Percentiles rank a stretch among this genome's conserved stretches.
Conservation (phyloP, 2,797 vertebrate genomes). For the Heteromormyrus szaboi region DNA sequence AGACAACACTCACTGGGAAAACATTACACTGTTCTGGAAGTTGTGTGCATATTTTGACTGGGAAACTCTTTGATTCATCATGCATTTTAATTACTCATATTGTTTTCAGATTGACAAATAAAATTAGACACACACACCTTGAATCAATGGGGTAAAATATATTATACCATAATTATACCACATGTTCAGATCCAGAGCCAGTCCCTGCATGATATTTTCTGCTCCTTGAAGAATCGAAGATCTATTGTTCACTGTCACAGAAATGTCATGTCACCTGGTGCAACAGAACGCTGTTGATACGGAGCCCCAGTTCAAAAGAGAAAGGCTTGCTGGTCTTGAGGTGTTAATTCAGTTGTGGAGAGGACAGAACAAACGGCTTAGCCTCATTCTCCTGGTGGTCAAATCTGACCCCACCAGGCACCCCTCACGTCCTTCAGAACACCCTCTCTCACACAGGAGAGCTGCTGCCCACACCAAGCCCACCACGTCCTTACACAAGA, state of each 20-base stretch:
- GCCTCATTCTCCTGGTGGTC: not conserved
- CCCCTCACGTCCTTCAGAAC: not conserved
- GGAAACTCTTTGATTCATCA: not conserved
- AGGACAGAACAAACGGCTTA: not conserved
- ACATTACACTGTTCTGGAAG: not conserved
- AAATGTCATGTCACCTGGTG: not conserved
- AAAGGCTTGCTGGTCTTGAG: not conserved
- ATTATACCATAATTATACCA: not conserved
- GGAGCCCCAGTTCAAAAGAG: not conserved
- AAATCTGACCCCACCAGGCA: not conserved
- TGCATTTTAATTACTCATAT: not conserved
- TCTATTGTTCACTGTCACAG: not conserved
- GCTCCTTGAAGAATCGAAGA: not conserved
- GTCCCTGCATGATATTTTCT: not conserved
- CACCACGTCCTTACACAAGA: not conserved
- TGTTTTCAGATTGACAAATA: not conserved
- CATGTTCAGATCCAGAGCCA: not conserved
- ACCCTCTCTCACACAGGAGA: not conserved
- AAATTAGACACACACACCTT: not conserved
- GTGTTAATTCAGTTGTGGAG: not conserved
- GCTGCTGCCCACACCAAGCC: not conserved
- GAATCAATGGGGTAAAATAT: not conserved
- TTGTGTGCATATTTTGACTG: not conserved
- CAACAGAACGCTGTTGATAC: not conserved
- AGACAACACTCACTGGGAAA: not conserved